Percentiles rank a stretch among this genome's conserved stretches.
Conservation (phyloP, 92 coral and sea anemone species). For the Heliopora coerulea region DNA sequence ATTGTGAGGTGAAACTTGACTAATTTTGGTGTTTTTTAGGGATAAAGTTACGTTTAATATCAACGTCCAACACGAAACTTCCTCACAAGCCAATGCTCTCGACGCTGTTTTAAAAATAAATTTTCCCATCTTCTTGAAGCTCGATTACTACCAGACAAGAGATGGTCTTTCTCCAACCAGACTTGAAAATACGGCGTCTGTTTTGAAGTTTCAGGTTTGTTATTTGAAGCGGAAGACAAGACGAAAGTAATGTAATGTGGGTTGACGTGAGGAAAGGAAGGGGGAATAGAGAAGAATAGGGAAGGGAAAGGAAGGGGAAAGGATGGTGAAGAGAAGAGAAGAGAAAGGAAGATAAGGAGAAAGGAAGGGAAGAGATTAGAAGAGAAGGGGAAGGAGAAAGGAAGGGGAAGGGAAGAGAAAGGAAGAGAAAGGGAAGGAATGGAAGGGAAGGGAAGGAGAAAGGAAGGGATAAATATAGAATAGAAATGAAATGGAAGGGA, state of each 20-base stretch:
- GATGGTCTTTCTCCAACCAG: constrained; percentile 34
- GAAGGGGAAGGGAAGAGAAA: not conserved
- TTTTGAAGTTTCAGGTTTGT: not conserved
- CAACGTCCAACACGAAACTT: constrained; percentile 16
- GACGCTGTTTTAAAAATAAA: constrained; percentile 28
- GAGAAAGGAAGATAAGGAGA: not conserved
- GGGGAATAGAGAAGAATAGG: not conserved
- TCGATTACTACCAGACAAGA: not conserved
- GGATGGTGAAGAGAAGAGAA: not conserved
- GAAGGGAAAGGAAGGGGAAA: no score
- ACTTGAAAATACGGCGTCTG: constrained; percentile 14
- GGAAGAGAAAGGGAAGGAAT: not conserved
- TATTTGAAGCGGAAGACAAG: no score
- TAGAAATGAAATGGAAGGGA: not conserved
- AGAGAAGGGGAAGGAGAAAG: not conserved
- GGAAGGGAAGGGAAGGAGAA: not conserved
- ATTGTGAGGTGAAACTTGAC: not conserved
- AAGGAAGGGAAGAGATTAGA: not conserved
- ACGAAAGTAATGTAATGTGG: not conserved
- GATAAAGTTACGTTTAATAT: constrained; percentile 31
- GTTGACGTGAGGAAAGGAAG: not conserved
- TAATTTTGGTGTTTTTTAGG: constrained; percentile 18
- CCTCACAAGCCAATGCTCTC: constrained; percentile 41
- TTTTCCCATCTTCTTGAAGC: constrained; percentile 41
- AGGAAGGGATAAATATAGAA: not conserved